These are phyloP conservation scores for Dinothrombium tinctorium DNA, from an alignment of 1,140 invertebrate genomes.

Conservation along the genomic window DNA sequence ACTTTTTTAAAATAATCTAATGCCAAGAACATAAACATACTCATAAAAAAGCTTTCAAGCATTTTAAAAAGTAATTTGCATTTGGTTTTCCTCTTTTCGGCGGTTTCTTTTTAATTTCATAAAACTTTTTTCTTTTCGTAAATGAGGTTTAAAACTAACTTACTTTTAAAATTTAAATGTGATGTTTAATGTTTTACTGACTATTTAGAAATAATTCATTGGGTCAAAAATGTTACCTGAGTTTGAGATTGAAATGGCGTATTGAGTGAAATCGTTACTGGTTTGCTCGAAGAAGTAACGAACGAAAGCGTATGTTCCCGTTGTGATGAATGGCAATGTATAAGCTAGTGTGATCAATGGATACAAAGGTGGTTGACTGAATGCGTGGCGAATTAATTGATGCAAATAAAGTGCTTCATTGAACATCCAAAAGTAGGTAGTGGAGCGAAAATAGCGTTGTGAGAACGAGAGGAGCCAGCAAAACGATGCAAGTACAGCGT, in stretches of 20 bases:
- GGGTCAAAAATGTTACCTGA: background rate
- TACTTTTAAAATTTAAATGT: too few relatives aligned
- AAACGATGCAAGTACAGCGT: too few relatives aligned
- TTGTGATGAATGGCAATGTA: constrained; percentile 7
- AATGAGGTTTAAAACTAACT: too few relatives aligned
- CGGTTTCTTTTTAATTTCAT: too few relatives aligned
- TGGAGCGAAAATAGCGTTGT: constrained; percentile 27
- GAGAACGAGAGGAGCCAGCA: constrained; percentile 21
- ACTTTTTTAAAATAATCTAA: too few relatives aligned
- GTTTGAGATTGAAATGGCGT: background rate
- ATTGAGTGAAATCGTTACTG: background rate
- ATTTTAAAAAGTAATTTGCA: too few relatives aligned
- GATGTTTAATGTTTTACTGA: background rate
- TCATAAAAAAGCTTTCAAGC: too few relatives aligned
- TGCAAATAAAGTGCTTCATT: constrained; percentile 21
- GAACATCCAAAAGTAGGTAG: constrained; percentile 37
- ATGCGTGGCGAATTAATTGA: constrained; percentile 11
- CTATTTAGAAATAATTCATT: background rate
- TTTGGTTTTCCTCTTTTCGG: too few relatives aligned
- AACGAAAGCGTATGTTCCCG: constrained; percentile 5
- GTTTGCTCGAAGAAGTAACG: background rate
- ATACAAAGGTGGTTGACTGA: constrained; percentile 5
- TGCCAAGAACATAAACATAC: too few relatives aligned
- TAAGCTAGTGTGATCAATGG: constrained; percentile 11
- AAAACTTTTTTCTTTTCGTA: too few relatives aligned